These are phyloP conservation scores for Pangasius larnaudii DNA, from an alignment of 2,797 vertebrate species.

Conservation along the genomic window DNA sequence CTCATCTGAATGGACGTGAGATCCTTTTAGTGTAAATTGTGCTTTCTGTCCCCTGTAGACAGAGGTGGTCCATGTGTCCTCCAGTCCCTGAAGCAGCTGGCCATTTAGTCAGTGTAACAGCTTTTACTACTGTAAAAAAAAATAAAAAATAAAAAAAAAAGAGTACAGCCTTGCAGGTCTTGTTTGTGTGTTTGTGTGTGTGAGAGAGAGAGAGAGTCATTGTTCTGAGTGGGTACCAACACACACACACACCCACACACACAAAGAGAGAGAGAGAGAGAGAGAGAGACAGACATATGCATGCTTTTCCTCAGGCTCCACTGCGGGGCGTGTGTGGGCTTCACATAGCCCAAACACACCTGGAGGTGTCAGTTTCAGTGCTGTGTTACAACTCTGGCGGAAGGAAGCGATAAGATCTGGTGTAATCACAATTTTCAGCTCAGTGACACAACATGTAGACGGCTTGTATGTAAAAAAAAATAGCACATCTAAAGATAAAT, in stretches of 20 bases:
- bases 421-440: constrained; percentile 12
- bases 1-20: neutral
- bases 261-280: no score
- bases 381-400: neutral
- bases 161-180: neutral
- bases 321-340: constrained; percentile 66
- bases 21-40: neutral
- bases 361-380: constrained; percentile 25
- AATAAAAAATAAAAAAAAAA: neutral
- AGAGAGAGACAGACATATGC: neutral
- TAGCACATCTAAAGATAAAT: neutral
- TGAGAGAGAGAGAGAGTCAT: neutral
- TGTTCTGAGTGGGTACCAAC: neutral
- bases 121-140: constrained; percentile 22
- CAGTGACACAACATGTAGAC: constrained; percentile 5
- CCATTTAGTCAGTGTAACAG: neutral
- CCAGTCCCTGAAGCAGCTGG: neutral
- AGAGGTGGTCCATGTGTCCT: neutral
- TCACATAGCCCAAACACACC: constrained; percentile 28
- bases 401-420: constrained; percentile 9
- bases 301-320: constrained; percentile 52
- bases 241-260: neutral
- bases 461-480: neutral
- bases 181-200: neutral
- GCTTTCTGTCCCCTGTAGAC: neutral